Conservation (phyloP, 2,113 vertebrate species). For the Merops nubicus region DNA sequence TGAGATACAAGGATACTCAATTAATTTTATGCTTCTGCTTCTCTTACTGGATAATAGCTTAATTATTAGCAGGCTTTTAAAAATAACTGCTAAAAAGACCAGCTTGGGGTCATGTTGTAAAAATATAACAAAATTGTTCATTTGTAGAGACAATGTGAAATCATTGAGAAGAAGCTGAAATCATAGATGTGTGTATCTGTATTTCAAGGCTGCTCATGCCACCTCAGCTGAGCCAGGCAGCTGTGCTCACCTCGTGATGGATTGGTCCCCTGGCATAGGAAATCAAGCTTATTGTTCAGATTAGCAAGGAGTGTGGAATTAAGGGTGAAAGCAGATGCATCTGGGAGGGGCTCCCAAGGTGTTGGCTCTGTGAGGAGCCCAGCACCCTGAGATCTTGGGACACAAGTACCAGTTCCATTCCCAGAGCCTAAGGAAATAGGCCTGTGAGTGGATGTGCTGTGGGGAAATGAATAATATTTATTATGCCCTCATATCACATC, state of each 20-base stretch:
- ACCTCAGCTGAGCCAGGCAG: slow-evolving; percentile 33
- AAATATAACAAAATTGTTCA: background rate
- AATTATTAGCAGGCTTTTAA: background rate
- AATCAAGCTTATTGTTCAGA: slow-evolving; percentile 43
- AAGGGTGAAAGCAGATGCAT: background rate
- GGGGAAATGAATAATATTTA: background rate
- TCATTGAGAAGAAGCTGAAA: slow-evolving; percentile 1
- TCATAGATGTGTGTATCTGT: background rate
- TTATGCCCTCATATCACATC: accelerated
- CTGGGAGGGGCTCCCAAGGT: background rate
- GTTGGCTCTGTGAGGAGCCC: background rate
- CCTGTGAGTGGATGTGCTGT: background rate
- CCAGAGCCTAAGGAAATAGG: background rate
- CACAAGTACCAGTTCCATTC: background rate
- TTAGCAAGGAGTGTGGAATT: background rate
- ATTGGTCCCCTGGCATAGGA: background rate
- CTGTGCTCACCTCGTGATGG: background rate
- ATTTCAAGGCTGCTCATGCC: background rate
- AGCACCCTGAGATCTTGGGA: background rate
- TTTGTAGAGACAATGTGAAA: slow-evolving; percentile 30
- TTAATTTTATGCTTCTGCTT: background rate
- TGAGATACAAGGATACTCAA: background rate
- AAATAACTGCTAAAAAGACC: background rate
- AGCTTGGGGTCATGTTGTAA: background rate
- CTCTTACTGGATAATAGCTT: background rate